Percentiles rank a stretch among this genome's conserved stretches.
Conservation (phyloP, 1,140 invertebrate species). For the Matsumurasca onukii region DNA sequence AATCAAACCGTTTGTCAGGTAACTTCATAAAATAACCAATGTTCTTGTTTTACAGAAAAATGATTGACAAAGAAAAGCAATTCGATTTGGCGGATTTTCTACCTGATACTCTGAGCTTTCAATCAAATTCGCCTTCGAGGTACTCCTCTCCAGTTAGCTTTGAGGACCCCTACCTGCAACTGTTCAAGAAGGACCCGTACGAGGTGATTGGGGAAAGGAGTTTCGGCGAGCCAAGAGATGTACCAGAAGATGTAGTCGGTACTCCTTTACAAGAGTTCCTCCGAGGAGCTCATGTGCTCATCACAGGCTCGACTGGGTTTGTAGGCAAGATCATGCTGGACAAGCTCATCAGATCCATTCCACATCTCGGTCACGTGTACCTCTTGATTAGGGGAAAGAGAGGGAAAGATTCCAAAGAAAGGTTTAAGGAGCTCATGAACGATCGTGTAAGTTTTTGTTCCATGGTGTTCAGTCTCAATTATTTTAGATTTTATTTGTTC, state of each 20-base stretch:
- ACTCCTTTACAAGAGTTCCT: slow-evolving; percentile 35
- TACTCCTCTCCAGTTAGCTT: not conserved
- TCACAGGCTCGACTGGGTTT: slow-evolving; percentile 80
- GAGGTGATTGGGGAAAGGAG: not conserved
- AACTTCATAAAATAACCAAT: too few species aligned
- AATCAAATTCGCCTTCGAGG: not conserved
- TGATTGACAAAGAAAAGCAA: too few species aligned
- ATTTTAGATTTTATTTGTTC: too few species aligned
- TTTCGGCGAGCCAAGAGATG: not conserved
- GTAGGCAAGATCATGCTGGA: slow-evolving; percentile 79
- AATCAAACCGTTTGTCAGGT: too few species aligned
- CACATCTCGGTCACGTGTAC: slow-evolving; percentile 64
- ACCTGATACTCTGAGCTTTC: not conserved
- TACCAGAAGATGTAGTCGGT: not conserved
- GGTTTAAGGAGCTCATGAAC: slow-evolving; percentile 67
- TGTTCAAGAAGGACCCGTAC: not conserved
- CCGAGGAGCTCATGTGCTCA: slow-evolving; percentile 57
- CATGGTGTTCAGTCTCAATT: too few species aligned
- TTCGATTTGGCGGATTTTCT: slow-evolving; percentile 1
- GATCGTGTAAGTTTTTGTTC: slow-evolving; percentile 62
- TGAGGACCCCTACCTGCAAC: not conserved
- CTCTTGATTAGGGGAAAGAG: slow-evolving; percentile 77
- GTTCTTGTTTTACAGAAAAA: too few species aligned
- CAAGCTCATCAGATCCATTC: slow-evolving; percentile 77
- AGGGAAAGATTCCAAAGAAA: slow-evolving; percentile 67